Base-by-base conservation (phyloP, 2,797 vertebrate species). In the Schizopygopsis malacanthus region DNA sequence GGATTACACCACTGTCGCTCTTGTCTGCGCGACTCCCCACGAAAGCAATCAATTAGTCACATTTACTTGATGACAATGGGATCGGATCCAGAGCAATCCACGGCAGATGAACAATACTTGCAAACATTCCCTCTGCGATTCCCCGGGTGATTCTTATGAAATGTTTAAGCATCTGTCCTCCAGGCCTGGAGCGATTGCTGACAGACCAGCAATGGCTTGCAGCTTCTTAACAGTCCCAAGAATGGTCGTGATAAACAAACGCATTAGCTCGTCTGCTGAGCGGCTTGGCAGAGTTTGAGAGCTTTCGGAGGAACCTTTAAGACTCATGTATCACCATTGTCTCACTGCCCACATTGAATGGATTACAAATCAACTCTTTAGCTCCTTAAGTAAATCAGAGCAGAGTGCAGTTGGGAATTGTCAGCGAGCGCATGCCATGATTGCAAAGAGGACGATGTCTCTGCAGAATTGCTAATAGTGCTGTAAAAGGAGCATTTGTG, bases 321-420 rank as follows among this genome's bases (percentile, higher is more conserved):
- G 90, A 89, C 80, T 78, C 81, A 41, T 90, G 91, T 84, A 86
- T 71, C 88, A 86, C 88, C 75, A 85, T 88, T 92, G 87, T 79
- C 88, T 88, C 81, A 81, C 86, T 86, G 93, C 91, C 93, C 90
- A 93, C 90, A 89, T 90, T n/a, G 82, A 86, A 83, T 87, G 94
- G 93, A 95, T 95, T 95, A 93, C 91, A 90, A 91, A 87, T 90
- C 80, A 65, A 82, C 90, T 91, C 91, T 93, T 94, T 85, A 91
- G 93, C 92, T 90, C 92, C 90, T 92, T 92, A 91, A 92, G 73
- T 89, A 88, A 91, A 86, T 80, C 85, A 87, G 91, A 91, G 86
- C 87, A 79, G 89, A 87, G 85, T 39, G 73, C 82, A 52, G 59
- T 37, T 39, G 59, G 71, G 82, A 76, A 52, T 67, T 50, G 72